phyloP scores from a whole-genome alignment of 2,888 invertebrate species.

The Rhamphomyia laevipes region DNA sequence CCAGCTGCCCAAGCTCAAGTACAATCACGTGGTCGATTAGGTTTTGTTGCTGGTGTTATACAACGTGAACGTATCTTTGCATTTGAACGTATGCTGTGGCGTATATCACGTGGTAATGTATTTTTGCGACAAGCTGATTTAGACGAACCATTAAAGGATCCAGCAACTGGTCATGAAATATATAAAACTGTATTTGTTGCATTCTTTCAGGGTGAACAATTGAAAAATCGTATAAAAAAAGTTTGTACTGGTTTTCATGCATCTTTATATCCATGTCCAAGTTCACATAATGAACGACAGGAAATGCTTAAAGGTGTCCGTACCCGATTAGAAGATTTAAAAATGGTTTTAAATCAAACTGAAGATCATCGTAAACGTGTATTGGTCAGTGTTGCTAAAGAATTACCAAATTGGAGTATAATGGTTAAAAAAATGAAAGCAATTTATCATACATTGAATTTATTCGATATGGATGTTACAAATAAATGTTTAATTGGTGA shows the following conservation, averaged over 20 bases:
- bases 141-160: conserved; percentile 60
- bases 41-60: conserved; percentile 80
- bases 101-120: conserved; percentile 77
- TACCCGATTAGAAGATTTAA: conserved; percentile 70
- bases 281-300: conserved; percentile 59
- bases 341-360: conserved; percentile 65
- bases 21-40: conserved; percentile 32
- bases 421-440: conserved; percentile 84
- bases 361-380: conserved; percentile 75
- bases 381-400: conserved; percentile 65
- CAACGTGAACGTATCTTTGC: conserved; percentile 67
- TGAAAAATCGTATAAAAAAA: conserved; percentile 76
- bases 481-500: conserved; percentile 84
- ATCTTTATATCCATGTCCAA: conserved; percentile 77
- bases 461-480: conserved; percentile 84
- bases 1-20: not conserved
- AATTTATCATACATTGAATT: conserved; percentile 85
- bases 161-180: conserved; percentile 52
- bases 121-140: conserved; percentile 71
- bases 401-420: conserved; percentile 68
- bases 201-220: conserved; percentile 74
- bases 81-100: conserved; percentile 81
- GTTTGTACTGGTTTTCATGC: conserved; percentile 81
- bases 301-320: conserved; percentile 76
- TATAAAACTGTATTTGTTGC: conserved; percentile 73